Percentiles rank a stretch among this genome's conserved stretches.
Evolutionary conservation across 2,888 invertebrate genomes (phyloP).

Genomic region (Lasioglossum figueresi): DNA sequence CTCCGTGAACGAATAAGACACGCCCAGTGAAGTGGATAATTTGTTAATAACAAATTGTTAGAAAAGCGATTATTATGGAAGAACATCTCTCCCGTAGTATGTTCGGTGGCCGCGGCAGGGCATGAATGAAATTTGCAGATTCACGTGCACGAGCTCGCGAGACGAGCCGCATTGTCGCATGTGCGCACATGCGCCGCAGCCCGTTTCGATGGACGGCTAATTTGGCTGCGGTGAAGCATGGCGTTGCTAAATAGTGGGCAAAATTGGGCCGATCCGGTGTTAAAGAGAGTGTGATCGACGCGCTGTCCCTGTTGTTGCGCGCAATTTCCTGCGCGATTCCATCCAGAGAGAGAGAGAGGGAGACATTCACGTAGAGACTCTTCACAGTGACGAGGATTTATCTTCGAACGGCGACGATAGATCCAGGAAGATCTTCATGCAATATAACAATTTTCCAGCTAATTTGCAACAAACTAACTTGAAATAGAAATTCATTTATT

Average conservation of each 20-base stretch:
- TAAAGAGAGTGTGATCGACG: constrained; percentile 72
- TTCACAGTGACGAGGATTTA: not conserved
- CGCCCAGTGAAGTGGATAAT: no score
- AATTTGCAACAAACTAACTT: no score
- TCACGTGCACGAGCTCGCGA: constrained; percentile 43
- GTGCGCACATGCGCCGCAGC: constrained; percentile 29
- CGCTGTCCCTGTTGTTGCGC: not conserved
- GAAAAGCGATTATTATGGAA: not conserved
- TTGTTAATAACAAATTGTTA: no score
- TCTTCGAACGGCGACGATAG: not conserved
- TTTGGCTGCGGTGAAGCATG: constrained; percentile 76
- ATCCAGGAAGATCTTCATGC: no score
- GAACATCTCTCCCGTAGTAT: not conserved
- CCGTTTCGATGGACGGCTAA: constrained; percentile 71
- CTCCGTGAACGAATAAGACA: no score
- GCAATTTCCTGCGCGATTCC: constrained; percentile 23
- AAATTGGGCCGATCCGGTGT: constrained; percentile 79
- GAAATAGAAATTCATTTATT: no score
- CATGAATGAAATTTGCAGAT: constrained; percentile 74
- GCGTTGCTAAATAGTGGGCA: constrained; percentile 77
- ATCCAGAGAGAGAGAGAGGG: not conserved
- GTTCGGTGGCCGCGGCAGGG: not conserved
- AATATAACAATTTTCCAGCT: no score
- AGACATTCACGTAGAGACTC: not conserved
- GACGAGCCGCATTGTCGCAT: not conserved